Conservation (phyloP, 2,113 vertebrate genomes). For the Trinectes maculatus region DNA sequence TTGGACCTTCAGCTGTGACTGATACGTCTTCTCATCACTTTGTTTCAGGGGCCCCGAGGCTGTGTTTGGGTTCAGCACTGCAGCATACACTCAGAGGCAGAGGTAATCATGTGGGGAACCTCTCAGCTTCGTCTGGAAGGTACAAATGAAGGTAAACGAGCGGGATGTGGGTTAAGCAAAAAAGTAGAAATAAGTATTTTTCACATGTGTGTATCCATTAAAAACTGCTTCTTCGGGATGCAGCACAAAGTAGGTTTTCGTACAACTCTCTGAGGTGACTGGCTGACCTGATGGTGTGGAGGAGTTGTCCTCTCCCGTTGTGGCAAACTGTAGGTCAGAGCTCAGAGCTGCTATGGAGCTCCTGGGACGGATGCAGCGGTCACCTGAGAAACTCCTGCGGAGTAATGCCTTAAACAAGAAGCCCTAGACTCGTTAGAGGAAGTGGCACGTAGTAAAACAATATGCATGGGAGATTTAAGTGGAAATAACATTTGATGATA, state of each 20-base stretch:
- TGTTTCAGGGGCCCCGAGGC: conserved; percentile 45
- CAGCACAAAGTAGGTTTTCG: too few species aligned
- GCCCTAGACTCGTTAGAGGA: neutral
- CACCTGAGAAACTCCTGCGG: conserved; percentile 87
- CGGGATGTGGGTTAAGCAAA: conserved; percentile 1
- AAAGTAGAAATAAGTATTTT: neutral
- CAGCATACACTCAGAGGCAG: conserved; percentile 34
- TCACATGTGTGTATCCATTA: neutral
- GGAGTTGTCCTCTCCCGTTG: conserved; percentile 71
- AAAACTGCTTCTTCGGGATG: neutral
- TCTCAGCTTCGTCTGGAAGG: conserved; percentile 76
- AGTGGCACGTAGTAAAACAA: neutral
- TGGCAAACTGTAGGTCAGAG: conserved; percentile 78
- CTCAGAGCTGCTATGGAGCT: conserved; percentile 83
- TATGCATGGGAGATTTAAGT: too few species aligned
- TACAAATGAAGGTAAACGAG: conserved; percentile 32
- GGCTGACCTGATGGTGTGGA: conserved; percentile 78
- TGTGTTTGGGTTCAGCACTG: conserved; percentile 48
- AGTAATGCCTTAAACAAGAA: conserved; percentile 80
- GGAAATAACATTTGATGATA: too few species aligned
- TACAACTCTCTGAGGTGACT: neutral
- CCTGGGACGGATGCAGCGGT: conserved; percentile 84
- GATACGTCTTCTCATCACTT: conserved; percentile 21
- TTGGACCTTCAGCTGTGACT: conserved; percentile 23
- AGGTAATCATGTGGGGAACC: conserved; percentile 76